Base-by-base conservation (phyloP, 1,140 invertebrate genomes). In the Panagrolaimus sp. region DNA sequence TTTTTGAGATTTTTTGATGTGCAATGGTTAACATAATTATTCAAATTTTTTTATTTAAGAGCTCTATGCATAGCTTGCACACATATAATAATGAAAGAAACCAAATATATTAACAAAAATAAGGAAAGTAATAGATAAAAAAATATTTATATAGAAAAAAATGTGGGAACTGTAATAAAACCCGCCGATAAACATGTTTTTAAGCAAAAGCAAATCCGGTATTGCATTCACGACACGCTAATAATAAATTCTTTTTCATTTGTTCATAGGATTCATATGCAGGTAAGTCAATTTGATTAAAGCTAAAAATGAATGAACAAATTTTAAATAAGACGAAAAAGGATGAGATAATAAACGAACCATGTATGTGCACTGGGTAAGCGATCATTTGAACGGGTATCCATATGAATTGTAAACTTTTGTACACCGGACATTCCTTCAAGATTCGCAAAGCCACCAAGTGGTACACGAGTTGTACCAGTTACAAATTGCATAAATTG, bases 391-490 rank as follows among this genome's bases (percentile, higher is more conserved):
- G 91, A 93, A 63, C 93, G 86, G 85, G 93, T 91, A 85, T 95
- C 93, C 71, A 91, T 87, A 84, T 95, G 92, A 73, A 95, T 94
- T 85, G 94, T 92, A 86, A 95, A 95, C 84, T 94, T 94, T 83
- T 95, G 93, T 63, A 90, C 90, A 52, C 93, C 93, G 85, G 94
- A 95, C 93, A 95, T 95, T 65, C 93, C 93, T 85, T 95, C 93
- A 43, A 95, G 85, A 47, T 90, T 89, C 45, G 89, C 89, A 84
- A 95, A 95, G 66, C 93, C 93, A 87, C 94, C 91, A 32, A 95
- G 85, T 17, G 93, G 93, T 69, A 95, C 81, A 70, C 77, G 21
- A 0, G 90, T 92, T 10, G 92, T 94, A 66, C 93, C 93, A 28
- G 93, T 96, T 28, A 95, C 93, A 86, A 95, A 95, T 84, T 95